Evolutionary conservation across 1,140 invertebrate genomes (phyloP).

Genomic region (Euura lappo): DNA sequence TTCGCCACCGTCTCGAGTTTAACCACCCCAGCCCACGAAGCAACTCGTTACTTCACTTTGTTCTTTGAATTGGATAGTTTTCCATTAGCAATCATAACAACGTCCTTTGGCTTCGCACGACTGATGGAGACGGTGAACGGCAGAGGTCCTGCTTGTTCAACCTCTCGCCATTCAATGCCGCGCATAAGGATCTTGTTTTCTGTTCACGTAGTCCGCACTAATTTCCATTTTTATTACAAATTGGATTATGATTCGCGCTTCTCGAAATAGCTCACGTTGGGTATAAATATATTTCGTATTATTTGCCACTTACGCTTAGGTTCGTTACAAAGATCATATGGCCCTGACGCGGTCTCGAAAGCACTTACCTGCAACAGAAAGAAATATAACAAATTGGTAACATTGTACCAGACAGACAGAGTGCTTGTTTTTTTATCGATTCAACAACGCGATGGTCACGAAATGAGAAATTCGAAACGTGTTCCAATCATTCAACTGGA

Average conservation of each 20-base stretch:
- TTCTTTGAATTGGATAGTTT: conserved; percentile 59
- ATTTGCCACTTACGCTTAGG: not conserved
- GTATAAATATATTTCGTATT: not conserved
- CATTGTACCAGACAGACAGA: too few relatives aligned
- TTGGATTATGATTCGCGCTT: conserved; percentile 43
- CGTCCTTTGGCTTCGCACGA: conserved; percentile 44
- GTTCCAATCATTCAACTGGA: conserved; percentile 3
- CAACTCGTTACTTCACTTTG: conserved; percentile 56
- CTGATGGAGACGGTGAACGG: conserved; percentile 36
- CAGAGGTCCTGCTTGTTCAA: conserved; percentile 44
- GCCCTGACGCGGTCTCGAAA: conserved; percentile 2
- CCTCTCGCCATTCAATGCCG: conserved; percentile 32
- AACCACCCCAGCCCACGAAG: conserved; percentile 37
- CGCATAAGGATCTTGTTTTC: conserved; percentile 39
- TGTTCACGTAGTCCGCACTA: conserved; percentile 44
- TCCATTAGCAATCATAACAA: conserved; percentile 59
- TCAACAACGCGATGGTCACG: not conserved
- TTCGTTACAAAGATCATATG: conserved; percentile 1
- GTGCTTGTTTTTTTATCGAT: not conserved
- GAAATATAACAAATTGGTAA: conserved; percentile 8
- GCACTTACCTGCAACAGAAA: conserved; percentile 53
- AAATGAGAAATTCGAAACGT: conserved; percentile 7
- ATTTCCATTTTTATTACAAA: conserved; percentile 59
- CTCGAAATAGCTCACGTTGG: not conserved
- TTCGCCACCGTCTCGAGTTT: conserved; percentile 29